phyloP scores from a whole-genome alignment of 2,797 vertebrate genomes.

The Melanotaenia nigrans region DNA sequence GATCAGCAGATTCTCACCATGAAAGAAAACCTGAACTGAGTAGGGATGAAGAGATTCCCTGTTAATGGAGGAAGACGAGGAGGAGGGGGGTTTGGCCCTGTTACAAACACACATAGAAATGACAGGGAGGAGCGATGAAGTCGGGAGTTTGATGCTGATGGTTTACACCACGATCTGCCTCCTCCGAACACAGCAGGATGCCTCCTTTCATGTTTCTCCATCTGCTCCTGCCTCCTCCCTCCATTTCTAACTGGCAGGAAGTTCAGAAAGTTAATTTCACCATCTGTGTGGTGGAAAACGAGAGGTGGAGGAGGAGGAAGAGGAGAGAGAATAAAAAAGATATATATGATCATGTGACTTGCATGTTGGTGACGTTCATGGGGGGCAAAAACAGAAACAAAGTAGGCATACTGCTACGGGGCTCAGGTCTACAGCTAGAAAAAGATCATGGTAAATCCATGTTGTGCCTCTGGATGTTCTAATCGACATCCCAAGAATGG shows the following conservation, averaged over 20 bases:
- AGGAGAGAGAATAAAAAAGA: background rate
- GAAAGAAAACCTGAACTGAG: background rate
- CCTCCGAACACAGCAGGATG: slow-evolving; percentile 15
- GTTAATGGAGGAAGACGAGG: background rate
- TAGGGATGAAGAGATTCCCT: background rate
- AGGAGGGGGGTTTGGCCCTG: background rate
- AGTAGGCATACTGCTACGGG: no score
- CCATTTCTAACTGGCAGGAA: slow-evolving; percentile 29
- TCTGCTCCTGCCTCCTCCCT: background rate
- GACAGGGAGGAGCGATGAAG: background rate
- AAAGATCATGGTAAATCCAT: no score
- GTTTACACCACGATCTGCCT: slow-evolving; percentile 21
- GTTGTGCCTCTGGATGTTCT: no score
- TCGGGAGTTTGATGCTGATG: slow-evolving; percentile 14
- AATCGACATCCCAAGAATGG: no score
- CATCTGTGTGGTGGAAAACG: slow-evolving; percentile 5
- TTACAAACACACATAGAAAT: slow-evolving; percentile 4
- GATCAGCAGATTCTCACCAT: background rate
- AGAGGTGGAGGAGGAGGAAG: background rate
- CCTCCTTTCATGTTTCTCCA: slow-evolving; percentile 15
- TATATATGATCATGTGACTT: no score
- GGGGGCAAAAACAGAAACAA: no score
- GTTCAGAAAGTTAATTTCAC: slow-evolving; percentile 29
- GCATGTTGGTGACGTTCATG: no score
- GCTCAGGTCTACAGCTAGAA: no score